These are phyloP conservation scores for Acanthopleura granulata DNA, from an alignment of 2,888 invertebrate species.

Conservation along the genomic window DNA sequence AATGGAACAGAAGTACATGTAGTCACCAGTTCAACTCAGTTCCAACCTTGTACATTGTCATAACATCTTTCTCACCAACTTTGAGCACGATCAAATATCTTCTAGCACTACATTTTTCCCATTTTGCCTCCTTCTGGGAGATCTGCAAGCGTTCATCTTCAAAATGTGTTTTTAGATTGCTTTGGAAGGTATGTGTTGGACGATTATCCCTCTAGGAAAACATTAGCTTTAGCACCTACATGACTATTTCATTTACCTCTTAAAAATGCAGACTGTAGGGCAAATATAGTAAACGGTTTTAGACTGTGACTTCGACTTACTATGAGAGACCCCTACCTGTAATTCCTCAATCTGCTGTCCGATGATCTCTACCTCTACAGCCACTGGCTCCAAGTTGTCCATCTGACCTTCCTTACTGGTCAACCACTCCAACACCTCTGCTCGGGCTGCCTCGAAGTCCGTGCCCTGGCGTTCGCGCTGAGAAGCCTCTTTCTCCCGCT, in stretches of 20 bases:
- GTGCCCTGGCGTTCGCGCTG: conserved; percentile 87
- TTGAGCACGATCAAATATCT: no score
- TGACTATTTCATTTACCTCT: no score
- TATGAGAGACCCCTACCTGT: conserved; percentile 54
- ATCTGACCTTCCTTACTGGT: conserved; percentile 83
- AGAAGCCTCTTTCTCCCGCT: conserved; percentile 86
- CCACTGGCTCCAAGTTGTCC: conserved; percentile 84
- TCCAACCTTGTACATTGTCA: neutral
- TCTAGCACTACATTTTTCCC: no score
- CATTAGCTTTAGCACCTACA: no score
- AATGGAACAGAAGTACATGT: neutral
- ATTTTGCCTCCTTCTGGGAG: no score
- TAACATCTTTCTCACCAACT: no score
- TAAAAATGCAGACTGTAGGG: neutral
- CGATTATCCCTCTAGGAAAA: no score
- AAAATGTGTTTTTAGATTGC: no score
- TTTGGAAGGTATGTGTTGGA: no score
- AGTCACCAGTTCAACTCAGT: neutral
- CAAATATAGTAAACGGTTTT: no score
- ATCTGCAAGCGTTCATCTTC: no score
- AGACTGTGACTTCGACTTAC: no score
- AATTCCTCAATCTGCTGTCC: conserved; percentile 80
- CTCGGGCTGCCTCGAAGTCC: conserved; percentile 87
- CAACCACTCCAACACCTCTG: conserved; percentile 89
- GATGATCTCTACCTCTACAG: conserved; percentile 87